Evolutionary conservation across 2,113 vertebrate species (phyloP).

Genomic region (Otolemur garnettii): DNA sequence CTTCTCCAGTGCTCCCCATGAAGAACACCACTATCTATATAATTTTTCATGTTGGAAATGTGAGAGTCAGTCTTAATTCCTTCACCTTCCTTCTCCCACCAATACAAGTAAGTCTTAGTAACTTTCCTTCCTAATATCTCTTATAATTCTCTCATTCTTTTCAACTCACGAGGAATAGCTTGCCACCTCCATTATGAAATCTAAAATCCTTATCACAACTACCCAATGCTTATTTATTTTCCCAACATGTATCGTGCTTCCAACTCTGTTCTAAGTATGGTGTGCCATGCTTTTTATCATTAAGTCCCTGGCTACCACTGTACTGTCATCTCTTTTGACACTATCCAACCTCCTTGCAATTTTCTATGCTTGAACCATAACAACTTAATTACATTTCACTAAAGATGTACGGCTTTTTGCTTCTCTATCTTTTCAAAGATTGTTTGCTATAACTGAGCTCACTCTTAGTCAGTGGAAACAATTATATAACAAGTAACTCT

Average conservation of each 20-base stretch:
- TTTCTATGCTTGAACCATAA: slow-evolving; percentile 27
- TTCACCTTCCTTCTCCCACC: neutral
- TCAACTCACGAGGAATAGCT: neutral
- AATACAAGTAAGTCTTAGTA: neutral
- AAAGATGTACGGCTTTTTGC: neutral
- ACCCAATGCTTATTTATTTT: neutral
- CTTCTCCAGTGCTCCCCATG: neutral
- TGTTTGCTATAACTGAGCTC: neutral
- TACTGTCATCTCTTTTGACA: neutral
- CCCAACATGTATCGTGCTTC: neutral
- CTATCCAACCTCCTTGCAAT: neutral
- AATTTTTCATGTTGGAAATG: neutral
- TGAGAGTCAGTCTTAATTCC: neutral
- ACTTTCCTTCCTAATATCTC: neutral
- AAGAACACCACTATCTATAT: neutral
- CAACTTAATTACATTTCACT: neutral
- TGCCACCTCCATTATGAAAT: neutral
- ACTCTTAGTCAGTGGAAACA: neutral
- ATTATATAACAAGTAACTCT: neutral
- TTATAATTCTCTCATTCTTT: slow-evolving; percentile 2
- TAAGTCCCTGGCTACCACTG: neutral
- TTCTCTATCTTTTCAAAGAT: neutral
- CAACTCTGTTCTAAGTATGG: neutral
- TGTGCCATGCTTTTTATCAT: neutral
- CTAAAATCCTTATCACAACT: neutral